These are phyloP conservation scores for Gymnopithys bicolor DNA, from an alignment of 2,797 vertebrate species.

Conservation along the genomic window DNA sequence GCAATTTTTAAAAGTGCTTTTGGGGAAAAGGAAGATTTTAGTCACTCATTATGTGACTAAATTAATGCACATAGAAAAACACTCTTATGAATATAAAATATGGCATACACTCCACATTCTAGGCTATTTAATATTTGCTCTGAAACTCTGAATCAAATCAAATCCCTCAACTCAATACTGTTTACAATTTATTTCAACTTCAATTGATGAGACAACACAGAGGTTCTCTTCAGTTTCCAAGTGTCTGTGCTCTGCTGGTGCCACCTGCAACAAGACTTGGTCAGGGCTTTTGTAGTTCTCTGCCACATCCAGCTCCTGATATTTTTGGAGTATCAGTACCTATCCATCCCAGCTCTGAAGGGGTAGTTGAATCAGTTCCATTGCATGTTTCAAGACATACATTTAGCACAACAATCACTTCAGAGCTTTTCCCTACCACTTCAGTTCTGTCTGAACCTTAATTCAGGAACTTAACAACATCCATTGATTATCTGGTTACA, in stretches of 20 bases:
- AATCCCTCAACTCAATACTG: constrained; percentile 26
- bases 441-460: not conserved
- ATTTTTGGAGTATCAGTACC: not conserved
- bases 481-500: not conserved
- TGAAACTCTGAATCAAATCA: constrained; percentile 45
- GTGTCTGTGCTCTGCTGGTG: not conserved
- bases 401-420: not conserved
- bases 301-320: not conserved
- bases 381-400: not conserved
- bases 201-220: not conserved
- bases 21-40: constrained; percentile 66
- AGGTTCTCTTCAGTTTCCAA: not conserved
- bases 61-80: constrained; percentile 52
- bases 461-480: not conserved
- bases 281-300: not conserved
- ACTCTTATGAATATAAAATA: constrained; percentile 55
- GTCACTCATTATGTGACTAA: constrained; percentile 44
- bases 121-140: constrained; percentile 47
- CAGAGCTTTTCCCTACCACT: not conserved
- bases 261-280: not conserved
- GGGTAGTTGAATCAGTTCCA: not conserved
- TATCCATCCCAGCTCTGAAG: not conserved
- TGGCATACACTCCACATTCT: not conserved
- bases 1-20: constrained; percentile 61
- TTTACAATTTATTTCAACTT: constrained; percentile 50